A percentile compares a stretch with the other conserved stretches of the same genome.
These are phyloP conservation scores for Orius insidiosus DNA, from an alignment of 1,140 invertebrate genomes.

Conservation along the genomic window DNA sequence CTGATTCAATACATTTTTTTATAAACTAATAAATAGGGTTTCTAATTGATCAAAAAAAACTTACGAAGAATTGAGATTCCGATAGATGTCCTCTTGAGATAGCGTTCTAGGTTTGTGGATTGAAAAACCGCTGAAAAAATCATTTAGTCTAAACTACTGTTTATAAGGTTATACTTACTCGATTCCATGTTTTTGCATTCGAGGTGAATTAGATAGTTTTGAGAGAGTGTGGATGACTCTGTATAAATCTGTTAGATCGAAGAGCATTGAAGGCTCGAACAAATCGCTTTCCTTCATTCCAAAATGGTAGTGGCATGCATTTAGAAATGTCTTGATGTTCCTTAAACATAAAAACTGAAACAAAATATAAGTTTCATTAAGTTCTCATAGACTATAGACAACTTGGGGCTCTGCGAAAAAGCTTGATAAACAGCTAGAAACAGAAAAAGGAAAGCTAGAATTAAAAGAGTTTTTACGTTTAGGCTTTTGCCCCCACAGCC, in stretches of 20 bases:
- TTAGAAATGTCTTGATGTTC: slow-evolving; percentile 83
- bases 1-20: slow-evolving; percentile 3
- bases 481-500: too few species aligned
- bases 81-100: slow-evolving; percentile 69
- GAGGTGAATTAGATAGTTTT: slow-evolving; percentile 62
- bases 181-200: slow-evolving; percentile 43
- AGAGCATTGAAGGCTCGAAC: slow-evolving; percentile 82
- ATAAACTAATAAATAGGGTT: slow-evolving; percentile 2
- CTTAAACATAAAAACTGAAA: slow-evolving; percentile 83
- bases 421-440: too few species aligned
- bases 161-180: slow-evolving; percentile 37
- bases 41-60: slow-evolving; percentile 17
- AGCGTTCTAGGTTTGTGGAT: slow-evolving; percentile 40
- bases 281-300: slow-evolving; percentile 69
- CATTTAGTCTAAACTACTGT: not conserved
- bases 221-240: slow-evolving; percentile 78
- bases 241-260: slow-evolving; percentile 86
- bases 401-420: too few species aligned
- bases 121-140: slow-evolving; percentile 51
- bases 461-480: too few species aligned
- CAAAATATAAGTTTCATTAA: slow-evolving; percentile 10
- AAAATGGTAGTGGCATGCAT: slow-evolving; percentile 65
- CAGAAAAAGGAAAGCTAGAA: too few species aligned
- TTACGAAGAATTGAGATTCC: slow-evolving; percentile 44
- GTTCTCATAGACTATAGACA: too few species aligned